Percentiles rank a stretch among this genome's conserved stretches.
Evolutionary conservation across 2,888 invertebrate genomes (phyloP).

Genomic region (Branchipolynoe longqiensis): DNA sequence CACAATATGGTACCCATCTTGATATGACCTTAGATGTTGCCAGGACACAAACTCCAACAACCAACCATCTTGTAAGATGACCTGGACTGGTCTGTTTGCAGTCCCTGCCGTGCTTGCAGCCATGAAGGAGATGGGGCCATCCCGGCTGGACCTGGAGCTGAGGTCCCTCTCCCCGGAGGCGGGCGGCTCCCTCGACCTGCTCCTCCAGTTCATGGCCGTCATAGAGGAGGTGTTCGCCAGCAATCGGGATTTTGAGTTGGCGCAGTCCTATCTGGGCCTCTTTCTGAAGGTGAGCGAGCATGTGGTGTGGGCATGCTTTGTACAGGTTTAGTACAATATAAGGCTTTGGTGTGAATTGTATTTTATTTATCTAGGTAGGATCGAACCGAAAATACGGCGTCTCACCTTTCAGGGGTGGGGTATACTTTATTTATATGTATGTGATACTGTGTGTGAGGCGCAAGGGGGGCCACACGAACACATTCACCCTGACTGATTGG

Average conservation of each 20-base stretch:
- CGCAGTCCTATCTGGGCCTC: constrained; percentile 93
- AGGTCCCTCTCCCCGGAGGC: constrained; percentile 89
- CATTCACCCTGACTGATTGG: no score
- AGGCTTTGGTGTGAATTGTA: no score
- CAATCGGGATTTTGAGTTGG: constrained; percentile 92
- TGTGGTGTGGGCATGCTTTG: background rate
- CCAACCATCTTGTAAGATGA: no score
- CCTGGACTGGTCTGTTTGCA: constrained; percentile 66
- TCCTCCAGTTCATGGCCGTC: constrained; percentile 90
- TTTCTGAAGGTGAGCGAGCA: constrained; percentile 91
- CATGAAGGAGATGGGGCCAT: constrained; percentile 89
- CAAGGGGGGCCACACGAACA: no score
- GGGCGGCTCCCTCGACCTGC: constrained; percentile 87
- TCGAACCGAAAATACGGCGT: no score
- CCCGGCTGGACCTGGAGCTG: constrained; percentile 93
- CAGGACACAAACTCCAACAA: no score
- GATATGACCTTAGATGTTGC: no score
- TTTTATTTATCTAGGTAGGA: no score
- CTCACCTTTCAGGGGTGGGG: no score
- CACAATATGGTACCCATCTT: no score
- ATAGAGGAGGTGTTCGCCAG: constrained; percentile 87
- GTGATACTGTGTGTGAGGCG: no score
- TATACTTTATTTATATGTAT: no score
- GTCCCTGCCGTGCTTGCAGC: constrained; percentile 84
- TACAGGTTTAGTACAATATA: background rate